Conservation (phyloP, 2,888 invertebrate species). For the Pristionchus japonicus region DNA sequence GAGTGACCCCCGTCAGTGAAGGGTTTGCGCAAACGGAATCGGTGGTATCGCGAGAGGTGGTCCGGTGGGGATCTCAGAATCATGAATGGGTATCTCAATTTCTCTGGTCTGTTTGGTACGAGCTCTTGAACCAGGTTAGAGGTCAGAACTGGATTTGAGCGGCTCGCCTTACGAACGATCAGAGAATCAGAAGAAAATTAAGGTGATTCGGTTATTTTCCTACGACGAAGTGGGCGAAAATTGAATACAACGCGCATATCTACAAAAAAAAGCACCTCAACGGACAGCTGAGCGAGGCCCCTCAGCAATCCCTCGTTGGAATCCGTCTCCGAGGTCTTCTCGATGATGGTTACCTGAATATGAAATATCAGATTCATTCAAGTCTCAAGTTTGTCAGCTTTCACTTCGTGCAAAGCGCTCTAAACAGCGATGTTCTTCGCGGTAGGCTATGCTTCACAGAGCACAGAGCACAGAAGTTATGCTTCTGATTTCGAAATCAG, state of each 20-base stretch:
- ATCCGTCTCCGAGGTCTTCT: not conserved
- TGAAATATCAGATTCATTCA: not conserved
- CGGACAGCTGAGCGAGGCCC: conserved; percentile 32
- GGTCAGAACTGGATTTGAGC: not conserved
- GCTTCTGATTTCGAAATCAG: too few species aligned
- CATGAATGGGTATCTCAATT: not conserved
- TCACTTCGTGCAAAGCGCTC: too few species aligned
- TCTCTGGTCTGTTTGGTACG: not conserved
- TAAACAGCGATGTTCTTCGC: too few species aligned
- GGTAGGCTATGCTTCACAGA: too few species aligned
- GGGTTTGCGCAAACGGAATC: not conserved
- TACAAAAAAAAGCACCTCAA: not conserved
- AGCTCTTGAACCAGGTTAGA: too few species aligned
- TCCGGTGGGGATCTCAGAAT: not conserved
- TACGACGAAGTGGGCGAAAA: too few species aligned
- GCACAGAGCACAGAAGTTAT: too few species aligned
- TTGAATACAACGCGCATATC: too few species aligned
- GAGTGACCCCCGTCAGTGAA: not conserved
- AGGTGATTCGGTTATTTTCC: too few species aligned
- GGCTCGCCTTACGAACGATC: too few species aligned
- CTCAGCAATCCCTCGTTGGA: conserved; percentile 31
- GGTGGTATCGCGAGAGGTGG: not conserved
- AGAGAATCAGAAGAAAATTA: too few species aligned
- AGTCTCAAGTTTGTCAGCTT: too few species aligned
- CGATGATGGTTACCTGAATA: conserved; percentile 13